Conservation (phyloP, 2,797 vertebrate genomes). For the Hemitrygon akajei region DNA sequence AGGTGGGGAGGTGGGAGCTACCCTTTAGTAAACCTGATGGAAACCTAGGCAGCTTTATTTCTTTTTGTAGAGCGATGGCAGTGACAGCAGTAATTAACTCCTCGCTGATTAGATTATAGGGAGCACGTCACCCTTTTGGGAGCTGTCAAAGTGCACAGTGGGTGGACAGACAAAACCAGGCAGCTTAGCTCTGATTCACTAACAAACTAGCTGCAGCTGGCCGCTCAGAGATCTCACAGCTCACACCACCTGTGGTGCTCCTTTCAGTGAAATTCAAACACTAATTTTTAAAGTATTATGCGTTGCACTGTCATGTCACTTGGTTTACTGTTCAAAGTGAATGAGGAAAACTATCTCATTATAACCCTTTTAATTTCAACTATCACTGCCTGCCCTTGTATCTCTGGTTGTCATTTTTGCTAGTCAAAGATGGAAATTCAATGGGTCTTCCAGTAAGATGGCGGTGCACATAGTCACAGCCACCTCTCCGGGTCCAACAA, state of each 20-base stretch:
- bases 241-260: not conserved
- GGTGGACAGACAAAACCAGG: not conserved
- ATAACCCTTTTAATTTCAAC: not conserved
- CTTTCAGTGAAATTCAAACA: not conserved
- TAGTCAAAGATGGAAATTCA: not conserved
- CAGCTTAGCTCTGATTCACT: not conserved
- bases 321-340: not conserved
- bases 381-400: not conserved
- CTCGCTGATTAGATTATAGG: not conserved
- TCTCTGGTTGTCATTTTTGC: not conserved
- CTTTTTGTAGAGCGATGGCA: not conserved
- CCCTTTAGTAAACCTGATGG: not conserved
- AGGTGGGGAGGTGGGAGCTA: not conserved
- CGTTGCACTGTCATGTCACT: not conserved
- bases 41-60: not conserved
- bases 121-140: not conserved
- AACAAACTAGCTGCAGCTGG: not conserved
- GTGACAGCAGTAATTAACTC: constrained; percentile 34
- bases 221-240: not conserved
- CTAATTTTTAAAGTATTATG: not conserved
- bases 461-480: too few relatives aligned
- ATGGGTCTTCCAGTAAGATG: too few relatives aligned
- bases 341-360: not conserved
- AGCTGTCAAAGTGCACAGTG: not conserved
- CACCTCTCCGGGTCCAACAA: too few relatives aligned